Conservation (phyloP, 2,797 vertebrate species). For the Pelochelys cantorii region DNA sequence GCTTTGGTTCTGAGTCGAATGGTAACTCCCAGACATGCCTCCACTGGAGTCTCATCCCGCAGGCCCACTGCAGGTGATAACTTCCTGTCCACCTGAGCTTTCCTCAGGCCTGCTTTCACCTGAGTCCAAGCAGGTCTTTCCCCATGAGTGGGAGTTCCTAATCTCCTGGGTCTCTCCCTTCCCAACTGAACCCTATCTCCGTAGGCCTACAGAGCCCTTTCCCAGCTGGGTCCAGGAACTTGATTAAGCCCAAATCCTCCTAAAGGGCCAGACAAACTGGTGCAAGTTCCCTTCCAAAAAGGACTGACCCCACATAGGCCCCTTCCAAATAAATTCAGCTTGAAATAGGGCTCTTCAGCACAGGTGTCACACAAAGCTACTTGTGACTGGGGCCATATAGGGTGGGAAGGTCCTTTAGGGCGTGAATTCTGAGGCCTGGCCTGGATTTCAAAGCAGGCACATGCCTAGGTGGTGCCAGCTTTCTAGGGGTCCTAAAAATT, state of each 20-base stretch:
- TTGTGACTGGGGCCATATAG: rapidly evolving
- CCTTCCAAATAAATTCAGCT: rapidly evolving
- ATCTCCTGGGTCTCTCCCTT: neutral
- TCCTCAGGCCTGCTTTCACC: neutral
- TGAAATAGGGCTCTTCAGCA: neutral
- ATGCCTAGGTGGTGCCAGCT: no score
- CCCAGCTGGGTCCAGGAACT: neutral
- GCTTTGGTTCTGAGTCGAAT: neutral
- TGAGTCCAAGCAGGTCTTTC: neutral
- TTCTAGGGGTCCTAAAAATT: no score
- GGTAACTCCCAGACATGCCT: no score
- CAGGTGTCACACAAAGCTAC: neutral
- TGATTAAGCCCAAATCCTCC: no score
- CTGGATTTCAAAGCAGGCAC: no score
- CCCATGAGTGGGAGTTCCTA: neutral
- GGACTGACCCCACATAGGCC: neutral
- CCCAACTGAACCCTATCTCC: neutral
- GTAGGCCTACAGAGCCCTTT: neutral
- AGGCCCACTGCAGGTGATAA: neutral
- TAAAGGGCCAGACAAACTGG: no score
- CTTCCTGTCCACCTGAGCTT: neutral
- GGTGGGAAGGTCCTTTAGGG: neutral
- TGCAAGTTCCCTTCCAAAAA: neutral
- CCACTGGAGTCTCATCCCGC: no score
- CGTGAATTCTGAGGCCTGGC: neutral